Evolutionary conservation across 2,888 invertebrate genomes (phyloP), one percentile per base, ranked within the genome.

Genomic region (Dicyrtoma fusca): DNA sequence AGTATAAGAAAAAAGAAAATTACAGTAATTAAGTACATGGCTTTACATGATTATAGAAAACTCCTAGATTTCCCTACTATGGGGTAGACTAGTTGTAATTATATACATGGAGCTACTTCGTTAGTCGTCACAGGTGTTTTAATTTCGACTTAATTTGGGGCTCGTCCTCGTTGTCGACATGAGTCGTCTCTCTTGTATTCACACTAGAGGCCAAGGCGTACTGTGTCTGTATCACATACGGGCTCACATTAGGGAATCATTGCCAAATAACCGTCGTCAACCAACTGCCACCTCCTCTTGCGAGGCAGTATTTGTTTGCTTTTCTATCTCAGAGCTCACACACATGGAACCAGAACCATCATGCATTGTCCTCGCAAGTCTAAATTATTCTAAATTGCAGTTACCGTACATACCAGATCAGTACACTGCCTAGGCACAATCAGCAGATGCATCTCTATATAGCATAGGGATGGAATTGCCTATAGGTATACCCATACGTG

Each of bases 241-340:
- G 34, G 34, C 34, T 34, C 34, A 34, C 17, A 53, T 53, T 17
- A 17, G 14, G 49, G 49, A 49, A 49, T 53, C 53, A 53, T 53
- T 53, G 53, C 19, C 53, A 53, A 53, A 53, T 53, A 10, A 53
- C 19, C 53, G 53, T 53, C 53, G 53, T 53, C 53, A 53, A 53
- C 53, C 53, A 53, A 53, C 53, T 53, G 17, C 10, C 53, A 49
- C 21, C 53, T 53, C 53, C 19, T 19, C 19, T 17, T 53, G 34
- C 8, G 34, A 34, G 34, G 34, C 34, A 34, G 34, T 34, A 8
- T 34, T 34, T 34, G 34, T 34, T 34, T 34, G 34, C 34, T 34
- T 34, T 34, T 34, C 34, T 34, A 34, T 34, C 34, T 34, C 34
- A 34, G n/a, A 34, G 34, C 3, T 5, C 4, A 34, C 4, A 34